phyloP scores from a whole-genome alignment of 1,140 invertebrate species.

The Parapsyche elsis region DNA sequence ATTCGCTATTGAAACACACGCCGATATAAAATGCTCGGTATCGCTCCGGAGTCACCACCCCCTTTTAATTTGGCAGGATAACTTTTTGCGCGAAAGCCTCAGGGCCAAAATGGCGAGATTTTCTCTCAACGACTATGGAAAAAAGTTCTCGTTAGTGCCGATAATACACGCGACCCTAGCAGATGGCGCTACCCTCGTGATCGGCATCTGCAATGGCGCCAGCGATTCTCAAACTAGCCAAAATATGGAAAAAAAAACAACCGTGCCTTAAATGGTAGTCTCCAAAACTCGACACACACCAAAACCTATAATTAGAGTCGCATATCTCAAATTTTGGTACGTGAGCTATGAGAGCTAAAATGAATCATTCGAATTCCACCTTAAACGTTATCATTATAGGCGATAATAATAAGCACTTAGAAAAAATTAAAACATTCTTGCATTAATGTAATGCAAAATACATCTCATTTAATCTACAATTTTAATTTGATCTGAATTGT shows the following conservation, averaged over 20 bases:
- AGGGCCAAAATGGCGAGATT: conserved; percentile 31
- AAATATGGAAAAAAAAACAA: neutral
- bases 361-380: neutral
- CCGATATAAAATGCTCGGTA: too few species aligned
- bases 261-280: neutral
- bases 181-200: conserved; percentile 44
- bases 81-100: neutral
- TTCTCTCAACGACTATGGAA: conserved; percentile 1
- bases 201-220: conserved; percentile 30
- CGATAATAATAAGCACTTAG: too few species aligned
- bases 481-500: too few species aligned
- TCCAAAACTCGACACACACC: neutral
- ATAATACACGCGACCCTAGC: conserved; percentile 34
- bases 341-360: conserved; percentile 1
- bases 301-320: conserved; percentile 10
- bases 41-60: neutral
- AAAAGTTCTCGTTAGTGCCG: conserved; percentile 44
- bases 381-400: neutral
- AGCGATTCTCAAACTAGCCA: conserved; percentile 5
- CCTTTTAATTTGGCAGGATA: conserved; percentile 16
- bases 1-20: too few species aligned
- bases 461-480: too few species aligned
- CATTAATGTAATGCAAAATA: too few species aligned
- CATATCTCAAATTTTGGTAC: neutral
- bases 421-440: too few species aligned